phyloP scores from a whole-genome alignment of 2,888 invertebrate genomes.

The Rotaria macrura region DNA sequence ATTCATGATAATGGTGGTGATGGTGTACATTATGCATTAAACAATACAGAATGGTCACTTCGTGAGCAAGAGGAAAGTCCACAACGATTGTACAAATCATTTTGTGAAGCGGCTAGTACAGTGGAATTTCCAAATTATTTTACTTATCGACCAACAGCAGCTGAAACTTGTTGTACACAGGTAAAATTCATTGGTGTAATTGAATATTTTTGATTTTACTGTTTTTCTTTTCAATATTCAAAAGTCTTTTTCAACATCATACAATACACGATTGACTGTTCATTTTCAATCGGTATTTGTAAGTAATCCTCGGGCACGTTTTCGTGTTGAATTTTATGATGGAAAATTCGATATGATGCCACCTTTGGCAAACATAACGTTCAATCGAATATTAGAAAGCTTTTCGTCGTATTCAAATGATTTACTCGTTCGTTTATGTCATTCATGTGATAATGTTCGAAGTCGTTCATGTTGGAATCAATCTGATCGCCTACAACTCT shows the following conservation, averaged over 20 bases:
- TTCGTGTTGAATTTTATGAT: conserved; percentile 30
- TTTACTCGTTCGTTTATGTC: conserved; percentile 4
- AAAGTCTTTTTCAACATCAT: background rate
- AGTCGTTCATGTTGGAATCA: background rate
- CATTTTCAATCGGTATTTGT: conserved; percentile 32
- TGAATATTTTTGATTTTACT: background rate
- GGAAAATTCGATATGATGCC: conserved; percentile 24
- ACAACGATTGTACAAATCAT: conserved; percentile 22
- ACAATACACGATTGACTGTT: conserved; percentile 25
- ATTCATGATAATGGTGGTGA: conserved; percentile 25
- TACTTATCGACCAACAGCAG: background rate
- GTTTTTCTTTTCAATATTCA: too few species aligned
- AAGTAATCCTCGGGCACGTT: conserved; percentile 13
- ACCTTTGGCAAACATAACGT: conserved; percentile 27
- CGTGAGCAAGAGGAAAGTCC: conserved; percentile 32
- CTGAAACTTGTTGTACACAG: conserved; percentile 9
- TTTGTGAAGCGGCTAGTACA: conserved; percentile 30
- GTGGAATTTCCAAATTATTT: conserved; percentile 31
- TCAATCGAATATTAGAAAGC: conserved; percentile 20
- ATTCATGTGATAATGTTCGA: background rate
- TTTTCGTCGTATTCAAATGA: conserved; percentile 6
- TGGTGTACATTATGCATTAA: conserved; percentile 28
- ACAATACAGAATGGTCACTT: conserved; percentile 29
- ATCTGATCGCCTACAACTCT: background rate
- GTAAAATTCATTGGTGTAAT: background rate